A percentile compares a stretch with the other conserved stretches of the same genome.
Evolutionary conservation across 1,140 invertebrate genomes (phyloP).

Genomic region (Drosophila rhopaloa): DNA sequence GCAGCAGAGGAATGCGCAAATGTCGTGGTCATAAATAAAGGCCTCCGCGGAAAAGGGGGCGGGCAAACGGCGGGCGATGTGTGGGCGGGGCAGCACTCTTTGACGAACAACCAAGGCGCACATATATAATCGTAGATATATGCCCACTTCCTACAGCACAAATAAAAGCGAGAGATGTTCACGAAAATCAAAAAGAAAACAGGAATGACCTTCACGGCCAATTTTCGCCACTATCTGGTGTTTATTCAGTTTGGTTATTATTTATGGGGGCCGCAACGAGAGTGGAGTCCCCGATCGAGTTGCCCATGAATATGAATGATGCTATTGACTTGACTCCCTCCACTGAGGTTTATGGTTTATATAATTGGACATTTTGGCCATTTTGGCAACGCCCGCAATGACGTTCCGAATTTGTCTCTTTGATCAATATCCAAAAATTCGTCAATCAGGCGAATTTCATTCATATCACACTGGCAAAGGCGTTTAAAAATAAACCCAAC

Average conservation of each 20-base stretch:
- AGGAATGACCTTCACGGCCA: conserved; percentile 60
- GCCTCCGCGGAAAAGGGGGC: conserved; percentile 4
- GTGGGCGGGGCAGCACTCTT: conserved; percentile 6
- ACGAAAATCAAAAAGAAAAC: conserved; percentile 37
- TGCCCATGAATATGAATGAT: conserved; percentile 29
- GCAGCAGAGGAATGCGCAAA: conserved; percentile 66
- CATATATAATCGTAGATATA: neutral
- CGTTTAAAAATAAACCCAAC: conserved; percentile 39
- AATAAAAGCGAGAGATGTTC: conserved; percentile 3
- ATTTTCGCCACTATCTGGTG: conserved; percentile 48
- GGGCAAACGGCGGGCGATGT: neutral
- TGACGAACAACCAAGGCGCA: conserved; percentile 22
- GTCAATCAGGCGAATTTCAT: conserved; percentile 62
- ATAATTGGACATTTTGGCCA: conserved; percentile 32
- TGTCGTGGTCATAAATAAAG: conserved; percentile 77
- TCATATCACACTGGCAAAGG: conserved; percentile 31
- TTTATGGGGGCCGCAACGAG: conserved; percentile 11
- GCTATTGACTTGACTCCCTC: conserved; percentile 2
- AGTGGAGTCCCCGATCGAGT: conserved; percentile 33
- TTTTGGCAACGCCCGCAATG: conserved; percentile 51
- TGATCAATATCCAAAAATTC: conserved; percentile 77
- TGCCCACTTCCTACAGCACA: conserved; percentile 23
- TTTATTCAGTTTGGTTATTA: conserved; percentile 36
- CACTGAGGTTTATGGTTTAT: conserved; percentile 32
- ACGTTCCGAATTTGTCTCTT: conserved; percentile 59